Evolutionary conservation across 2,113 vertebrate genomes (phyloP), one percentile per base, ranked within the genome.

Genomic region (Alces alces): DNA sequence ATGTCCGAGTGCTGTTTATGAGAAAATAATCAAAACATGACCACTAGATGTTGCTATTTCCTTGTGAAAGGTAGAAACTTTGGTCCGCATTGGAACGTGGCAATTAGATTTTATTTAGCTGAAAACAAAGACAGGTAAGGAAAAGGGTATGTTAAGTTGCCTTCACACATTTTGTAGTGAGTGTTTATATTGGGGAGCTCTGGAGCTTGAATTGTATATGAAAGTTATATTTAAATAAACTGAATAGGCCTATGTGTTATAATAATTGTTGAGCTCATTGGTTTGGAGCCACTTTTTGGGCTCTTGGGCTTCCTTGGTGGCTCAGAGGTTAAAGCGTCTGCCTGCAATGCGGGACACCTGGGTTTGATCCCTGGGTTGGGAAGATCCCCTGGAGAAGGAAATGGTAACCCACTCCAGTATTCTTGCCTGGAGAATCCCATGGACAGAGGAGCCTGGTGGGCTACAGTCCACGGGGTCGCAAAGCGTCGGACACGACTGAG

Each of bases 11-110:
- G 76, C 55, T 12, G 7, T 91, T 95, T 78, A 7, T 78, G 16
- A 84, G 45, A 70, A 87, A 85, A 43, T 28, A 57, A 64, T 86
- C 43, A 50, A 79, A 76, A 50, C 19, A 14, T 3, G 60, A 45
- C 83, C 95, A 97, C 92, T 96, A 95, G 96, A 94, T 90, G 96
- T 89, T 13, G 45, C 76, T 78, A 2, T 96, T 93, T 95, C 47
- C 80, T 85, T 88, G 33, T 86, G n/a, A 82, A 95, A 94, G 79
- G 39, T 39, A 86, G 45, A 14, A 80, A 28, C 52, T 64, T 92
- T 43, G 23, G 16, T 93, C 86, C 16, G 28, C 88, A 28, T 92
- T 80, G 13, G 6, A 83, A 23, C 14, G 3, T 23, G 45, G 45
- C 60, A 13, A 12, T 73, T 89, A 89, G 36, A 82, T 93, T 97